These are phyloP conservation scores for Isoperla grammatica DNA, from an alignment of 2,888 invertebrate species.

Conservation along the genomic window DNA sequence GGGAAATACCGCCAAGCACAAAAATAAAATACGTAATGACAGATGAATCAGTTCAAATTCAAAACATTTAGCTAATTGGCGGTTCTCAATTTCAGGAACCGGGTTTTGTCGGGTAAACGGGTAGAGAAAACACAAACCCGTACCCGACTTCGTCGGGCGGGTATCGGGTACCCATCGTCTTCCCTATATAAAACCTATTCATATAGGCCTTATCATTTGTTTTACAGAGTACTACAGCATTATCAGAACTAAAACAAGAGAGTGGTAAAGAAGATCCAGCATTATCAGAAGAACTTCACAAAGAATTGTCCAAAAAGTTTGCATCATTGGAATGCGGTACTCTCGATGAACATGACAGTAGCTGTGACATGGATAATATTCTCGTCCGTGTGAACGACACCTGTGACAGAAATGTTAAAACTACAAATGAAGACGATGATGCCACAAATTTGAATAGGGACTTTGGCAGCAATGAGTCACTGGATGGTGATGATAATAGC, in stretches of 20 bases:
- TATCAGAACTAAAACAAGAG: conserved; percentile 18
- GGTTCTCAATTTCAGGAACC: too few relatives aligned
- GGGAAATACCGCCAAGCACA: too few relatives aligned
- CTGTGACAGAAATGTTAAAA: conserved; percentile 33
- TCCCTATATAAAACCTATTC: too few relatives aligned
- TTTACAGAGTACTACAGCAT: background rate
- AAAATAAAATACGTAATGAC: too few relatives aligned
- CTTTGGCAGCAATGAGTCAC: background rate
- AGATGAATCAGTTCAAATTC: too few relatives aligned
- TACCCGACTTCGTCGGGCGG: too few relatives aligned
- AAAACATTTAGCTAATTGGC: too few relatives aligned
- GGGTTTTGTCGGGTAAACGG: too few relatives aligned
- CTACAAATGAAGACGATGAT: conserved; percentile 25
- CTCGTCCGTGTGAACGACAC: conserved; percentile 35
- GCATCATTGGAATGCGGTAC: conserved; percentile 2
- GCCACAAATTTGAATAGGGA: too few relatives aligned
- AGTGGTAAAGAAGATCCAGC: conserved; percentile 24
- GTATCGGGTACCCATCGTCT: too few relatives aligned
- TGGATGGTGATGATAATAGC: conserved; percentile 35
- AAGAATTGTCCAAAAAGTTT: conserved; percentile 10
- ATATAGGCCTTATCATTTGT: background rate
- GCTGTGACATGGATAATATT: conserved; percentile 41
- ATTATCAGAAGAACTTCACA: background rate
- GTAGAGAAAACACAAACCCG: too few relatives aligned
- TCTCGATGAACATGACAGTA: conserved; percentile 22